A percentile compares a stretch with the other conserved stretches of the same genome.
These are phyloP conservation scores for Phalacrocorax pelagicus DNA, from an alignment of 2,113 vertebrate genomes.

Conservation along the genomic window DNA sequence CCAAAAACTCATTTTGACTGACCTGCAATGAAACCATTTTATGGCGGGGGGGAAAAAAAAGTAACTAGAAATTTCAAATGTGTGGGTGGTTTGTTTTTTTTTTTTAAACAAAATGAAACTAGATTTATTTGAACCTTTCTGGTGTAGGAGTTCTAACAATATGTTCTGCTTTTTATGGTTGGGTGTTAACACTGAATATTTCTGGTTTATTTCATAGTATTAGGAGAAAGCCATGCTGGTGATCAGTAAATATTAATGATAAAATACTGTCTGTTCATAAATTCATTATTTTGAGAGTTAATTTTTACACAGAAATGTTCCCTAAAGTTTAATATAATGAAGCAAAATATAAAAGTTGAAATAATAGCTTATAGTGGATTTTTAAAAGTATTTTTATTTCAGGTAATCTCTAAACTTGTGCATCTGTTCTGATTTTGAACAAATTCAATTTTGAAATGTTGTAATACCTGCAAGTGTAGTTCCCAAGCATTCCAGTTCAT, in stretches of 20 bases:
- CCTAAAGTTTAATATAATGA: background rate
- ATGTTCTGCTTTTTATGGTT: background rate
- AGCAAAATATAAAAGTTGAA: background rate
- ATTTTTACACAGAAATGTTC: background rate
- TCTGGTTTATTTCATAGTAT: background rate
- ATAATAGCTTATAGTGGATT: background rate
- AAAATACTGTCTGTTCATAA: background rate
- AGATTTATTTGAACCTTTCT: background rate
- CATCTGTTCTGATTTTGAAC: constrained; percentile 44
- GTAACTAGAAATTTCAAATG: background rate
- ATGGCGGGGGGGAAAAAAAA: background rate
- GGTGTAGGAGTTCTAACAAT: background rate
- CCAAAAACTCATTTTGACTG: background rate
- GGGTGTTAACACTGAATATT: background rate
- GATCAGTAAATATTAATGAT: background rate
- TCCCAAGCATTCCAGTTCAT: constrained; percentile 41
- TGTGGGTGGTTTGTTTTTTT: background rate
- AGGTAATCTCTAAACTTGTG: background rate
- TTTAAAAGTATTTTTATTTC: background rate
- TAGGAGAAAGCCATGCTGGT: background rate
- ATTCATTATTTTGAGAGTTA: background rate
- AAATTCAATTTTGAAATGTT: constrained; percentile 13
- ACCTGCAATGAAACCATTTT: background rate
- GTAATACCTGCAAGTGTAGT: constrained; percentile 29
- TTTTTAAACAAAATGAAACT: background rate